A percentile compares a stretch with the other conserved stretches of the same genome.
phyloP scores from a whole-genome alignment of 2,797 vertebrate species.

The Remorina albescens region DNA sequence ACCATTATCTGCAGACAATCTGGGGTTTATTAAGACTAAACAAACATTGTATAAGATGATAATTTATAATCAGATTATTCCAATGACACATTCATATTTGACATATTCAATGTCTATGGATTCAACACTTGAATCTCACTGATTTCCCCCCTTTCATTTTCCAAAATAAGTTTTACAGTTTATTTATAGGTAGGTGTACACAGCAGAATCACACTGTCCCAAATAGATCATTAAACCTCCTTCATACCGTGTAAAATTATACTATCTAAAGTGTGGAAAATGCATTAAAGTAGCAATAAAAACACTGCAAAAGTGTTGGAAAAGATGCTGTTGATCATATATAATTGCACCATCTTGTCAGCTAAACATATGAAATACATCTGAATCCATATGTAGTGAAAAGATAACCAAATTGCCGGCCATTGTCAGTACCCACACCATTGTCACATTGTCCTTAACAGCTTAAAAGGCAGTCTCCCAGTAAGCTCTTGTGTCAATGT shows the following conservation, averaged over 20 bases:
- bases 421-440: constrained; percentile 6
- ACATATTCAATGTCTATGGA: background rate
- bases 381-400: background rate
- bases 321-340: background rate
- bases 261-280: constrained; percentile 1
- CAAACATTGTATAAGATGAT: background rate
- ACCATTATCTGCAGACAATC: background rate
- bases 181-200: background rate
- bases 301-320: background rate
- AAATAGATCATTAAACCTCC: background rate
- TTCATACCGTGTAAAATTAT: background rate
- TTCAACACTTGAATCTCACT: constrained; percentile 2
- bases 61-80: background rate
- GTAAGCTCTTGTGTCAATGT: background rate
- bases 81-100: constrained; percentile 1
- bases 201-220: background rate
- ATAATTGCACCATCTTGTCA: background rate
- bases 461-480: background rate
- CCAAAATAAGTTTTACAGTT: constrained; percentile 1
- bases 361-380: constrained; percentile 2
- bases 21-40: background rate
- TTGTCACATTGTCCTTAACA: constrained; percentile 7
- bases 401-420: background rate
- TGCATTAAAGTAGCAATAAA: background rate
- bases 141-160: background rate